Evolutionary conservation across 2,888 invertebrate genomes (phyloP), one percentile per base, ranked within the genome.

Genomic region (Diaperis boleti): DNA sequence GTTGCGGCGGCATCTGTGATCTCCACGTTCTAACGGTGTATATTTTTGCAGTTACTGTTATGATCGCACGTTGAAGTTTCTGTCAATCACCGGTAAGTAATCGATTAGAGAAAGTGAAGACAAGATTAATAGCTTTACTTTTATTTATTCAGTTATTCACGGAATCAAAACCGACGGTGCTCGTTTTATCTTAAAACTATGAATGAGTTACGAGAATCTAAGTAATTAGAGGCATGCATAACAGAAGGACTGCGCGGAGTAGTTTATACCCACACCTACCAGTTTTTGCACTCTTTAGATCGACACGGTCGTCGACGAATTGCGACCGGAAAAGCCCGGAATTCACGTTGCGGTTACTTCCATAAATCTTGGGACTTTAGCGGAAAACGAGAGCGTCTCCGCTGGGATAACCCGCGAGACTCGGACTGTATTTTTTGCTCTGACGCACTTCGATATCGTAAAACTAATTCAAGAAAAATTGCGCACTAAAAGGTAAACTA

Each of bases 1-100:
- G 61, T 59, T 65, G 65, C 52, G 26, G 56, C 64, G 42, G 17
- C 29, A 44, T 35, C 13, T 13, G 26, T 15, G 33, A 11, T 33
- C 33, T 2, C 2, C n/a, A 33, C 33, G 33, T 13, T 33, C 26
- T 33, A 11, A 11, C 8, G 11, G 33, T 26, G 26, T 26, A 26
- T 8, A n/a, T 26, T 26, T 5, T 26, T 26, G 2, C 3, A 31
- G 71, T 70, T 72, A 62, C 62, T 57, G 57, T 49, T 50, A 52
- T 64, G 54, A 69, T 59, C 71, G 42, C 17, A 20, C 66, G 59
- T 74, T 74, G 69, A 74, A 71, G 62, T 72, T 66, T 52, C 59
- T 49, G 41, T 57, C 37, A 33, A 45, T 57, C 37, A 52, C 37
- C 7, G 22, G 52, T 52, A 65, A 7, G 54, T 54, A 37, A 2